A percentile compares a stretch with the other conserved stretches of the same genome.
Conservation (phyloP, 2,113 vertebrate genomes). For the Nothocercus julius region DNA sequence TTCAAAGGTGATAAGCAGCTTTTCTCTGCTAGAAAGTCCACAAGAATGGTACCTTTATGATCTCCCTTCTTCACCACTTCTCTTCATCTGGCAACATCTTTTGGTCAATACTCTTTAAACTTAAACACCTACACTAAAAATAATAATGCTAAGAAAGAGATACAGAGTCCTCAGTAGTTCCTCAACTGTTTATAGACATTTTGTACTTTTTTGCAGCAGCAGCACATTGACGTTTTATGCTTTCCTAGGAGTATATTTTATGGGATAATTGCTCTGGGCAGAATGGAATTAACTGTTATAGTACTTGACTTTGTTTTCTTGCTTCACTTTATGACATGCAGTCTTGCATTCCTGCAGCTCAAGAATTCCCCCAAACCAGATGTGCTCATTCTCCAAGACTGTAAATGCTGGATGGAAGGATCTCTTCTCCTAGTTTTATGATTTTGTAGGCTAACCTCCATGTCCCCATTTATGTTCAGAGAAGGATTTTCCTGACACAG, state of each 20-base stretch:
- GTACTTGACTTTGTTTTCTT: conserved; percentile 20
- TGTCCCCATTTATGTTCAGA: neutral
- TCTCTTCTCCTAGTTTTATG: neutral
- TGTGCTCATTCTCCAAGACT: neutral
- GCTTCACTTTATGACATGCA: neutral
- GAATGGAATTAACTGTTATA: conserved; percentile 43
- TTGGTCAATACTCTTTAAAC: neutral
- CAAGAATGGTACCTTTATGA: neutral
- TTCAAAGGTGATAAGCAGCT: neutral
- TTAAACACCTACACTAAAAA: neutral
- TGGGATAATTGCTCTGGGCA: conserved; percentile 29
- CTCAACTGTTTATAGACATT: neutral
- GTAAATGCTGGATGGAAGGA: neutral
- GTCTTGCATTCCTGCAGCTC: neutral
- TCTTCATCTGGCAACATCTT: neutral
- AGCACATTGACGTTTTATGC: neutral
- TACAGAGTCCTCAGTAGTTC: neutral
- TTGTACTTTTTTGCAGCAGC: neutral
- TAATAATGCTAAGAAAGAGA: neutral
- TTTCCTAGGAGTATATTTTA: conserved; percentile 8
- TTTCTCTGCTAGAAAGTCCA: neutral
- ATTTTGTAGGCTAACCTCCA: neutral
- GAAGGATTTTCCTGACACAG: neutral
- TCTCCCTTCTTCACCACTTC: neutral
- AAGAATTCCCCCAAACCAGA: neutral